phyloP scores from a whole-genome alignment of 2,888 invertebrate species.

The Chironomus riparius region DNA sequence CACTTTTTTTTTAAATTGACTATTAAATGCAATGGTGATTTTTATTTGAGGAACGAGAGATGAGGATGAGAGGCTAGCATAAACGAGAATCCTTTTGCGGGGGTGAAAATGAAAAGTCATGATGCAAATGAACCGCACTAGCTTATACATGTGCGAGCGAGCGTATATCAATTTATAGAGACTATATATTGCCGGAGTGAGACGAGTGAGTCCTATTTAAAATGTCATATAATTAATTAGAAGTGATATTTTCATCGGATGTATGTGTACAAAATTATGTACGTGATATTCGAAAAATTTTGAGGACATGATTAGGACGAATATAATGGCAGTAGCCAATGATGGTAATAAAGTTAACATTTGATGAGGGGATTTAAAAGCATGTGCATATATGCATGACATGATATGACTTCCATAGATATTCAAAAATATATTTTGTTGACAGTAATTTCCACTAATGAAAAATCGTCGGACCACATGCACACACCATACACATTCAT shows the following conservation, averaged over 20 bases:
- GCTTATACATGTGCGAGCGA: not conserved
- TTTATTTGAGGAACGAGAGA: no score
- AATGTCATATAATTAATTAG: conserved; percentile 5
- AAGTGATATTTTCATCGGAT: not conserved
- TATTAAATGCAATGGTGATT: no score
- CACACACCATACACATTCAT: not conserved
- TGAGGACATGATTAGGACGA: not conserved
- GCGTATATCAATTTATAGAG: not conserved
- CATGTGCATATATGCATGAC: no score
- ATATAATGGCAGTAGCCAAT: not conserved
- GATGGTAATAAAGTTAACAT: not conserved
- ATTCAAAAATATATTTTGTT: not conserved
- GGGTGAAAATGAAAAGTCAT: not conserved
- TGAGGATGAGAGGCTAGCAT: no score
- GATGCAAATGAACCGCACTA: not conserved
- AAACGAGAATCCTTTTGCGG: not conserved
- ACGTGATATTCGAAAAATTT: not conserved
- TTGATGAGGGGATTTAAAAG: not conserved
- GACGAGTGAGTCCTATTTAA: not conserved
- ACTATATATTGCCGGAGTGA: not conserved
- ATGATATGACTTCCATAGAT: no score
- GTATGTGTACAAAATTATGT: not conserved
- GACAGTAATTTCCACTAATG: not conserved
- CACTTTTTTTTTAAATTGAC: no score
- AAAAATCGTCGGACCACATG: not conserved